Evolutionary conservation across 2,113 vertebrate species (phyloP).

Genomic region (Okapia johnstoni): DNA sequence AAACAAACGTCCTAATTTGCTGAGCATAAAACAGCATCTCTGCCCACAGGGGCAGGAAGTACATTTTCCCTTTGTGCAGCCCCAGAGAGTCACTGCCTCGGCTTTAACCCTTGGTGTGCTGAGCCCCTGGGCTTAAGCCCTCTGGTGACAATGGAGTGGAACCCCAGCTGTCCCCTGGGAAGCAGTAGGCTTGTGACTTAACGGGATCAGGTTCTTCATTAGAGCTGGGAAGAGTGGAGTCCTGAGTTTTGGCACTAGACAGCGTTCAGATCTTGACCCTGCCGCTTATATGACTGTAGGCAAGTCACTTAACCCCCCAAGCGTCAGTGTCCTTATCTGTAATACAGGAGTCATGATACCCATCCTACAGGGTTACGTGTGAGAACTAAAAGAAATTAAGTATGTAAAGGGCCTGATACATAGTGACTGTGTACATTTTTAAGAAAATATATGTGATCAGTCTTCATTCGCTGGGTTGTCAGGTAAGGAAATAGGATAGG

Average conservation of each 20-base stretch:
- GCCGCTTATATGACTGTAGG: neutral
- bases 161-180: neutral
- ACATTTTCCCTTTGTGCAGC: slow-evolving; percentile 51
- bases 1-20: slow-evolving; percentile 66
- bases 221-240: neutral
- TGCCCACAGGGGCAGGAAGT: slow-evolving; percentile 42
- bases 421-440: neutral
- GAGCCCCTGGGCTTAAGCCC: neutral
- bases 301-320: neutral
- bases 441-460: neutral
- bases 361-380: neutral
- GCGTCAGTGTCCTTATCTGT: neutral
- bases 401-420: neutral
- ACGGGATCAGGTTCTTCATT: neutral
- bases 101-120: slow-evolving; percentile 61
- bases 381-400: neutral
- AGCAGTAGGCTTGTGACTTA: neutral
- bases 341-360: neutral
- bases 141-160: neutral
- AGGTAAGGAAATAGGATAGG: neutral
- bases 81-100: slow-evolving; percentile 9
- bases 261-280: neutral
- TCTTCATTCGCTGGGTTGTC: neutral
- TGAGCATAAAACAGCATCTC: slow-evolving; percentile 57
- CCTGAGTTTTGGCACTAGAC: neutral